These are phyloP conservation scores for Cerastis leucographa DNA, from an alignment of 2,888 invertebrate species.

Conservation along the genomic window DNA sequence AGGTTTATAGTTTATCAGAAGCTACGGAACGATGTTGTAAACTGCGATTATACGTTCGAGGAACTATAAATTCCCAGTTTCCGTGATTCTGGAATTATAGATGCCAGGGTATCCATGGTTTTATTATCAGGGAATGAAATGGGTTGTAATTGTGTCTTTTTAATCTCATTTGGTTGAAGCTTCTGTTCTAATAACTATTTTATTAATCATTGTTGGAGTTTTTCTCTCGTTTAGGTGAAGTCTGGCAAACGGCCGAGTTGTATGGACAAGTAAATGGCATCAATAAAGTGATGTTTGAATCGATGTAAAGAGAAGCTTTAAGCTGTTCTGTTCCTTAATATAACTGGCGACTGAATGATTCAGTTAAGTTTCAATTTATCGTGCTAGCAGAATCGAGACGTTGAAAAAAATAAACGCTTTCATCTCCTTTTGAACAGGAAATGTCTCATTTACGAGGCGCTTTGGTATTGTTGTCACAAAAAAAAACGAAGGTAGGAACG, in stretches of 20 bases:
- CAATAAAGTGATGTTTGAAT: slow-evolving; percentile 22
- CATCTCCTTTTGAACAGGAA: slow-evolving; percentile 80
- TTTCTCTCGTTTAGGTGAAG: slow-evolving; percentile 1
- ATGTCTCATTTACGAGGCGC: slow-evolving; percentile 77
- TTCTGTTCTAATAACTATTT: neutral
- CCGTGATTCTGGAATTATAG: slow-evolving; percentile 69
- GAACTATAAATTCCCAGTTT: slow-evolving; percentile 73
- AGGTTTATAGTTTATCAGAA: slow-evolving; percentile 87
- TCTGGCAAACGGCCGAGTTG: neutral
- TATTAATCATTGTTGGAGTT: neutral
- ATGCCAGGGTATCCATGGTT: slow-evolving; percentile 37
- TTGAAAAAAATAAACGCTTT: slow-evolving; percentile 79
- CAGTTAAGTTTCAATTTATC: slow-evolving; percentile 27
- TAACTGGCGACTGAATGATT: slow-evolving; percentile 25
- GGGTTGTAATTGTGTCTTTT: slow-evolving; percentile 6
- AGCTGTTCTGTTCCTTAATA: slow-evolving; percentile 4
- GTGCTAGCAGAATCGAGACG: slow-evolving; percentile 64
- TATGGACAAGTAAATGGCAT: neutral
- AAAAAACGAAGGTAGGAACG: slow-evolving; percentile 45
- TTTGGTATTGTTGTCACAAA: slow-evolving; percentile 65
- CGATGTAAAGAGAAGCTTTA: slow-evolving; percentile 2
- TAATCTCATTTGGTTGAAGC: neutral
- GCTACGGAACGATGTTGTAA: slow-evolving; percentile 66
- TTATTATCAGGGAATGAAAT: slow-evolving; percentile 19
- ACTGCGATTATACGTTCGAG: slow-evolving; percentile 69